Conservation (phyloP, 2,113 vertebrate genomes). For the Montifringilla adamsi region DNA sequence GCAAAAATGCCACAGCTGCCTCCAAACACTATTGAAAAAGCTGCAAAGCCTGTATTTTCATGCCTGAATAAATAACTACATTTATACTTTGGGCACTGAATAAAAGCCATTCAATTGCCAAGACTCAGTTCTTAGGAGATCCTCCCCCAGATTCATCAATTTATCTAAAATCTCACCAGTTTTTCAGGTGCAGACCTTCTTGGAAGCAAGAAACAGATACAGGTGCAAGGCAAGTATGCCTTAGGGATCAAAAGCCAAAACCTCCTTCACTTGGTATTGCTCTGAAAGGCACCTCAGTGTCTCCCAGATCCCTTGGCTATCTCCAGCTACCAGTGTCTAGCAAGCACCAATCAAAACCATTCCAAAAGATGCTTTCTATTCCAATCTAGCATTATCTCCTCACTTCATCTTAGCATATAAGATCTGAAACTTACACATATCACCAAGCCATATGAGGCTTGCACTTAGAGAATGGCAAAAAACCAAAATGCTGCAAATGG, state of each 20-base stretch:
- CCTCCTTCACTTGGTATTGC: background rate
- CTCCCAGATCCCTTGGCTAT: background rate
- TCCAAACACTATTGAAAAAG: background rate
- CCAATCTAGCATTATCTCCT: background rate
- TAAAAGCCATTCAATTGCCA: background rate
- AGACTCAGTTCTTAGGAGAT: background rate
- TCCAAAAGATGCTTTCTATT: background rate
- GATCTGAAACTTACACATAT: background rate
- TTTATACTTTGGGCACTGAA: background rate
- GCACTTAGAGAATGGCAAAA: constrained; percentile 24
- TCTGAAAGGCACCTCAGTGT: background rate
- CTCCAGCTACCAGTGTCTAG: background rate
- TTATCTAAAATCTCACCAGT: background rate
- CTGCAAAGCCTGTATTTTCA: background rate
- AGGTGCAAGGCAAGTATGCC: background rate
- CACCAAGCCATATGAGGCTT: background rate
- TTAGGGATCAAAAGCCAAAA: background rate
- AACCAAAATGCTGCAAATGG: constrained; percentile 16
- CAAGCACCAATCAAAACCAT: background rate
- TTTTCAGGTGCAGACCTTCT: background rate
- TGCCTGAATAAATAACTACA: background rate
- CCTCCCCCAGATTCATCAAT: background rate
- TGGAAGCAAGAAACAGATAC: background rate
- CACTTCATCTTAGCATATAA: background rate
- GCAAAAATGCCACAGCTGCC: background rate